Percentiles rank a stretch among this genome's conserved stretches.
phyloP scores from a whole-genome alignment of 2,797 vertebrate genomes.

The Basileuterus tristriatus region DNA sequence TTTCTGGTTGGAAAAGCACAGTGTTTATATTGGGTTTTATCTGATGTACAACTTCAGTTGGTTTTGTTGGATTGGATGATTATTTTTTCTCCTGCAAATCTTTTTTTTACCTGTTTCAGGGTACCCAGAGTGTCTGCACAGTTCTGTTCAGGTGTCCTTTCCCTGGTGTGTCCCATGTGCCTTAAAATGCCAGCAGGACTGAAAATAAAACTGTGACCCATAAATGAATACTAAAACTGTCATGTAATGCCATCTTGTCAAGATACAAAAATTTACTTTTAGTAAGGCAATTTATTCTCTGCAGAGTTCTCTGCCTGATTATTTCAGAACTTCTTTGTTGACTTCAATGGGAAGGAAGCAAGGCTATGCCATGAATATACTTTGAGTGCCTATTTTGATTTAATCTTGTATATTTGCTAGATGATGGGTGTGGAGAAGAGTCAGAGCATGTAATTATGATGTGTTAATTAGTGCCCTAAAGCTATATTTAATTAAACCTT shows the following conservation, averaged over 20 bases:
- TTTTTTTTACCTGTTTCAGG: not conserved
- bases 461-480: conserved; percentile 2
- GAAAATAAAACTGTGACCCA: not conserved
- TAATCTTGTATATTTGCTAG: conserved; percentile 3
- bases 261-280: not conserved
- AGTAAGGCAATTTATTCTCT: not conserved
- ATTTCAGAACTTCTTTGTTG: not conserved
- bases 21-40: not conserved
- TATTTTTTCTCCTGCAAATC: fast-evolving
- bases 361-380: not conserved
- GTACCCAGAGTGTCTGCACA: not conserved
- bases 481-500: conserved; percentile 44
- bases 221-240: not conserved
- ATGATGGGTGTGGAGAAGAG: not conserved
- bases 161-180: not conserved
- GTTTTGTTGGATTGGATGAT: not conserved
- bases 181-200: not conserved
- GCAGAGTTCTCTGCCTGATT: not conserved
- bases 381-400: not conserved
- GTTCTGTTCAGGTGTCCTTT: not conserved
- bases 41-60: not conserved
- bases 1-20: not conserved
- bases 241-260: not conserved
- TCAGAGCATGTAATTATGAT: conserved; percentile 48
- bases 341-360: not conserved